These are phyloP conservation scores for Limnephilus rhombicus DNA, from an alignment of 2,888 invertebrate genomes.

Conservation along the genomic window DNA sequence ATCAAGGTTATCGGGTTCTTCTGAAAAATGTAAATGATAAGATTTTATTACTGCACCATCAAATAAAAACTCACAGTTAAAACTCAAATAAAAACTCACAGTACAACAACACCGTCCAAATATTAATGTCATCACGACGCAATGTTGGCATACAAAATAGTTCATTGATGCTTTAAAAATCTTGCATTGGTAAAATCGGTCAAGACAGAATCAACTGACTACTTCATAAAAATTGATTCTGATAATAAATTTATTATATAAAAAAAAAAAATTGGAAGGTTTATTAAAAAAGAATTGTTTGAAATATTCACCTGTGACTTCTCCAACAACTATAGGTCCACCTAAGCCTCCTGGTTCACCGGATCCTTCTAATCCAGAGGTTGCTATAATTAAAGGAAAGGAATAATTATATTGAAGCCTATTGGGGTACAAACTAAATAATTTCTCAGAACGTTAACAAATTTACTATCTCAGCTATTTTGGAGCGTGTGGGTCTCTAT, in stretches of 20 bases:
- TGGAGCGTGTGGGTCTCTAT: too few species aligned
- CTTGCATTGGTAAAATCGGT: too few species aligned
- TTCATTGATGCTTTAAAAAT: background rate
- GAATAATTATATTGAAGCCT: too few species aligned
- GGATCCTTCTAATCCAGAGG: conserved; percentile 64
- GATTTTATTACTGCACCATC: background rate
- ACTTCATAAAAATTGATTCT: too few species aligned
- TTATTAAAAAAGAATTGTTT: background rate
- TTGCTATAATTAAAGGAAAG: background rate
- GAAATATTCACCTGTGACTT: background rate
- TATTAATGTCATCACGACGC: background rate
- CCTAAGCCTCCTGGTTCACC: conserved; percentile 61
- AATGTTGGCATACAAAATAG: background rate
- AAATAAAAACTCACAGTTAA: background rate
- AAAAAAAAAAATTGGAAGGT: background rate
- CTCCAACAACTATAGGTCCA: conserved; percentile 26
- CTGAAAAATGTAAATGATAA: background rate
- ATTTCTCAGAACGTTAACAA: too few species aligned
- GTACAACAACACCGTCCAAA: background rate
- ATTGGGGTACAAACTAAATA: too few species aligned
- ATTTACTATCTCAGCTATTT: too few species aligned
- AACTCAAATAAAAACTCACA: background rate
- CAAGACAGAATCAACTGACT: too few species aligned
- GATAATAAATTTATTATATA: too few species aligned
- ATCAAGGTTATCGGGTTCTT: background rate